These are phyloP conservation scores for Galeruca laticollis DNA, from an alignment of 2,888 invertebrate genomes.

Conservation along the genomic window DNA sequence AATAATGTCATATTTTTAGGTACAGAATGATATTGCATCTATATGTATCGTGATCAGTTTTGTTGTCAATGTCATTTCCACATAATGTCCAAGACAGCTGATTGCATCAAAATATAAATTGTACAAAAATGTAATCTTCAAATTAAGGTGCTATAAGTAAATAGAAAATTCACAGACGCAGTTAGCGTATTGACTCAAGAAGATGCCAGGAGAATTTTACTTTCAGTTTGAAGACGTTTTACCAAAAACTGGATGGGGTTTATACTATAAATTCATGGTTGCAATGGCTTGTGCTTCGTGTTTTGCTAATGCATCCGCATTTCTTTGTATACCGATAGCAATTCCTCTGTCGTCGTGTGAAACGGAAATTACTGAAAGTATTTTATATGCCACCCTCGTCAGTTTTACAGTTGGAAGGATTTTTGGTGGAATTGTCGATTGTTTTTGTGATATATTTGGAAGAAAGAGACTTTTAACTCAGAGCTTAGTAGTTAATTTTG, in stretches of 20 bases:
- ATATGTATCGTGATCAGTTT: not conserved
- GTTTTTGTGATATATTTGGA: slow-evolving; percentile 64
- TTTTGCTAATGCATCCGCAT: slow-evolving; percentile 56
- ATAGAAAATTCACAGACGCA: too few relatives aligned
- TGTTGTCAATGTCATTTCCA: not conserved
- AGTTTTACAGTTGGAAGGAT: slow-evolving; percentile 60
- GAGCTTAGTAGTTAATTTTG: slow-evolving; percentile 62
- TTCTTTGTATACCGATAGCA: slow-evolving; percentile 56
- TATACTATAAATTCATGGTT: slow-evolving; percentile 60
- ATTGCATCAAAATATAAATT: not conserved
- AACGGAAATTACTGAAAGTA: slow-evolving; percentile 43
- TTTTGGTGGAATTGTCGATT: slow-evolving; percentile 60
- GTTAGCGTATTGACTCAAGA: not conserved
- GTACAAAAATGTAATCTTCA: not conserved
- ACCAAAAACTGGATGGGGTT: slow-evolving; percentile 58
- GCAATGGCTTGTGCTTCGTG: slow-evolving; percentile 53
- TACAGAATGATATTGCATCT: not conserved
- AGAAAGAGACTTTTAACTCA: slow-evolving; percentile 62
- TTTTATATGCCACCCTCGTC: slow-evolving; percentile 49
- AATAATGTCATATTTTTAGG: too few relatives aligned
- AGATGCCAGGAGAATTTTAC: slow-evolving; percentile 27
- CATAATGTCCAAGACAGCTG: not conserved
- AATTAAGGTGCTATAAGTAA: not conserved
- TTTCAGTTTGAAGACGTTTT: slow-evolving; percentile 41
- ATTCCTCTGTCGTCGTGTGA: slow-evolving; percentile 60